Evolutionary conservation across 2,888 invertebrate genomes (phyloP).

Genomic region (Leptinotarsa juncta): DNA sequence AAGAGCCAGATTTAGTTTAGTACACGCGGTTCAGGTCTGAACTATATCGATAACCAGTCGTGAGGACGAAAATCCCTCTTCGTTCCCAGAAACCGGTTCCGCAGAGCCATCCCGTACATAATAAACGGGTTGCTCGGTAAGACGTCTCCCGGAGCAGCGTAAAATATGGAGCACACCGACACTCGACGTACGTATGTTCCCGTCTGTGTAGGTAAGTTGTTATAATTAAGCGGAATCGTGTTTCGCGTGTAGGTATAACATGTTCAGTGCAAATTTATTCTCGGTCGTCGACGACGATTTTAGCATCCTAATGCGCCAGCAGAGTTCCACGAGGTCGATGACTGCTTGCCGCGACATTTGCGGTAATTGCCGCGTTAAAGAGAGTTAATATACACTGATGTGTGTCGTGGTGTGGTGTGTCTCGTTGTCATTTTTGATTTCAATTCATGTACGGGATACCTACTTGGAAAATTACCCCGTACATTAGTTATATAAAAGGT

Average conservation of each 20-base stretch:
- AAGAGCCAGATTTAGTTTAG: too few relatives aligned
- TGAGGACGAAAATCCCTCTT: background rate
- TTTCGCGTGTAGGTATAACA: slow-evolving; percentile 62
- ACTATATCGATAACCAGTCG: background rate
- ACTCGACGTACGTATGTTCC: slow-evolving; percentile 20
- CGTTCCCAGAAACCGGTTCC: background rate
- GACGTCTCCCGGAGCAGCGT: slow-evolving; percentile 2
- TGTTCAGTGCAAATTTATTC: slow-evolving; percentile 65
- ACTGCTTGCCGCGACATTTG: slow-evolving; percentile 21
- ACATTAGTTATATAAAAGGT: too few relatives aligned
- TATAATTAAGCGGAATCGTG: slow-evolving; percentile 64
- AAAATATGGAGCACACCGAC: slow-evolving; percentile 15
- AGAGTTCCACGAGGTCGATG: slow-evolving; percentile 31
- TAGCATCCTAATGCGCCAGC: slow-evolving; percentile 29
- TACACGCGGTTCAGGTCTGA: background rate
- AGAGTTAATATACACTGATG: slow-evolving; percentile 18
- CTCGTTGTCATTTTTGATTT: slow-evolving; percentile 2
- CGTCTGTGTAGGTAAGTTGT: slow-evolving; percentile 58
- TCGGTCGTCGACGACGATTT: slow-evolving; percentile 44
- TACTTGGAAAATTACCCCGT: too few relatives aligned
- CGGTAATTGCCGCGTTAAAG: slow-evolving; percentile 10
- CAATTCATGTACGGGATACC: too few relatives aligned
- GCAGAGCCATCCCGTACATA: background rate
- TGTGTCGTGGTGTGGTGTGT: slow-evolving; percentile 11
- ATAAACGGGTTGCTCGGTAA: background rate